Evolutionary conservation across 2,113 vertebrate genomes (phyloP), one percentile per base, ranked within the genome.

Genomic region (Clarias macrocephalus): DNA sequence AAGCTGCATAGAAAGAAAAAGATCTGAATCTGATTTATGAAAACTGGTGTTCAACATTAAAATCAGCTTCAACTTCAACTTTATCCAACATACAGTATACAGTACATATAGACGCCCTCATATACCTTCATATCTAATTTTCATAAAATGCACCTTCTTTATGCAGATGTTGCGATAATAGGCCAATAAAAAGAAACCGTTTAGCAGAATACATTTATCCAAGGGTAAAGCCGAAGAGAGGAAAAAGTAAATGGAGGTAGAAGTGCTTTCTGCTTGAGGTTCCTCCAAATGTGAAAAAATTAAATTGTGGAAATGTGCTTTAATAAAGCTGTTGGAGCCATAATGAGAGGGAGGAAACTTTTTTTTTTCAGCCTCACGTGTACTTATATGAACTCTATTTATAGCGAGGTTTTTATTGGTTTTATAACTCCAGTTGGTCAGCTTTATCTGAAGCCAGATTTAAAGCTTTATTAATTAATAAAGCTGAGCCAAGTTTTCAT

Each of bases 1-100:
- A 60, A 80, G 76, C 48, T 80, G 77, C 77, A 19, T 79, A 77
- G 54, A 80, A 57, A 57, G 52, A 80, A 60, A 80, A 16, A 21
- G 28, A 21, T 60, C 23, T 33, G n/a, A 25, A 79, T 79, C 25
- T 19, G 52, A 30, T 56, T 57, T 2, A 79, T 30, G 23, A 56
- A 48, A 30, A 54, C 52, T 56, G 13, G 48, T n/a, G 21, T 77
- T 54, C 10, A 9, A 72, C 18, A 37, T 72, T 18, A 72, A 72
- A 73, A 42, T 73, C 33, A 73, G 16, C 18, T 73, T 21, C 19
- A 48, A 12, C 37, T 73, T 48, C 42, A 7, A 6, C 5, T 48
- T 48, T 48, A 48, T 48, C 42, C 42, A 48, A 48, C 42, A 48
- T 48, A 48, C 42, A 7, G 42, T 48, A 48, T 48, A 48, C 42